Evolutionary conservation across 2,797 vertebrate genomes (phyloP).

Genomic region (Labeo calbasu): DNA sequence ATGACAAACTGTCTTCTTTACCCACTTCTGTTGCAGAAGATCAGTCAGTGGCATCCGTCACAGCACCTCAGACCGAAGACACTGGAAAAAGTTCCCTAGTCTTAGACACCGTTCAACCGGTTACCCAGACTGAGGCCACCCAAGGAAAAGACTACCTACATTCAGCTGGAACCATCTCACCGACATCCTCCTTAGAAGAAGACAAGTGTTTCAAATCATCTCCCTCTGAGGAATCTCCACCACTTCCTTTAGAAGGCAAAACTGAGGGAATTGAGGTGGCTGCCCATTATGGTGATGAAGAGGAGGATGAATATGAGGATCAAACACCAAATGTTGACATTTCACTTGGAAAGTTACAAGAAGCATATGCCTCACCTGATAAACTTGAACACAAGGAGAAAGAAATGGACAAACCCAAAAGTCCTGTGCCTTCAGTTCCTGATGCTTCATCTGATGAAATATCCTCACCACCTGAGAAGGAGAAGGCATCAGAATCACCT

Average conservation of each 20-base stretch:
- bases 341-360: conserved; percentile 82
- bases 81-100: conserved; percentile 84
- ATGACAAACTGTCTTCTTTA: conserved; percentile 94
- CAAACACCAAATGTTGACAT: conserved; percentile 83
- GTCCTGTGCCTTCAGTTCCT: conserved; percentile 59
- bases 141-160: conserved; percentile 86
- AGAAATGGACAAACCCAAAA: conserved; percentile 57
- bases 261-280: conserved; percentile 68
- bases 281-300: conserved; percentile 72
- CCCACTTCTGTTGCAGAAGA: conserved; percentile 95
- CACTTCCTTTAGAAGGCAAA: conserved; percentile 77
- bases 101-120: conserved; percentile 82
- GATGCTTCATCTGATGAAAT: conserved; percentile 60
- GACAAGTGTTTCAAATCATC: conserved; percentile 92
- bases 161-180: conserved; percentile 92
- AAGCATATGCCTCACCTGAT: conserved; percentile 74
- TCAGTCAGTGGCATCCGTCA: conserved; percentile 87
- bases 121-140: conserved; percentile 82
- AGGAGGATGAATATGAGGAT: conserved; percentile 82
- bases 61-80: conserved; percentile 88
- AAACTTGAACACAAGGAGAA: conserved; percentile 68
- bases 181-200: conserved; percentile 94
- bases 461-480: conserved; percentile 66
- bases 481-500: conserved; percentile 63
- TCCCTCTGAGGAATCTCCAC: conserved; percentile 85